Evolutionary conservation across 2,113 vertebrate genomes (phyloP).

Genomic region (Cheirogaleus medius): DNA sequence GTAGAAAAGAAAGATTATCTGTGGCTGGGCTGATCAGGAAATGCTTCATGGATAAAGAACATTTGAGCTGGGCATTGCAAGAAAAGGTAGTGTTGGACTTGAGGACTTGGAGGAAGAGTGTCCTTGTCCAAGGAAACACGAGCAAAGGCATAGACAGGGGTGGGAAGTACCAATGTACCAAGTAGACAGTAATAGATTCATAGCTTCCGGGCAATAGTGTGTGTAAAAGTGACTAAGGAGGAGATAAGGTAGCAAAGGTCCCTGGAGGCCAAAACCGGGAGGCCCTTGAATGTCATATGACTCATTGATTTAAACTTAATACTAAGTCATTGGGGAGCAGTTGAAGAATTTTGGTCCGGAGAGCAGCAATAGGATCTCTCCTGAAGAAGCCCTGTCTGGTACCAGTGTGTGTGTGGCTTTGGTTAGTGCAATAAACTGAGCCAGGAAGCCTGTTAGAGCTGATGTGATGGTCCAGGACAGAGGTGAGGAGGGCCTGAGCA

Average conservation of each 20-base stretch:
- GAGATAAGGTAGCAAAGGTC: background rate
- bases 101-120: background rate
- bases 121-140: background rate
- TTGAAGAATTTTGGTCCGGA: background rate
- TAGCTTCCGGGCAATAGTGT: background rate
- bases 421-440: background rate
- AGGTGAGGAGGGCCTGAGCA: background rate
- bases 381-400: background rate
- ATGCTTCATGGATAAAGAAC: background rate
- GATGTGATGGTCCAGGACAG: background rate
- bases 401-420: background rate
- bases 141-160: background rate
- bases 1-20: background rate
- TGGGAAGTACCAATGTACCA: background rate
- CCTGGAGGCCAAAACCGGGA: background rate
- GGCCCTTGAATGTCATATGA: background rate
- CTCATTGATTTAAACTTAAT: background rate
- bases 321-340: background rate
- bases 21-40: background rate
- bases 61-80: background rate
- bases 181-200: background rate
- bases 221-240: background rate
- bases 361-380: background rate
- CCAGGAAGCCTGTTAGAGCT: accelerated
- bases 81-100: background rate